Base-by-base conservation (phyloP, 2,797 vertebrate species). In the Gymnocypris eckloni region DNA sequence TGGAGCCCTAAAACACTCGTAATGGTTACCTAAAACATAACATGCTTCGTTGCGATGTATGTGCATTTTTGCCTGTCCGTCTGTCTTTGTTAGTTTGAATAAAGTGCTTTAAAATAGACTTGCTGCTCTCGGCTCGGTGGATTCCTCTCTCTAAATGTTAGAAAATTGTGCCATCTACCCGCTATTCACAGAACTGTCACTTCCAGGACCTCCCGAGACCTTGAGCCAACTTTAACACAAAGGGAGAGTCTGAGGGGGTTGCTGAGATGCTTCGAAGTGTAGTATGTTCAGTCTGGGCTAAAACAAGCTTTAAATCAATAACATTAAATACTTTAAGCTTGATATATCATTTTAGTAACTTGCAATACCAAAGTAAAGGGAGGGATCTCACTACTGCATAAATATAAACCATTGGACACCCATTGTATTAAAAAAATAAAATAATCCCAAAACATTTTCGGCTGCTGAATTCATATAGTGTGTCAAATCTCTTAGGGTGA, bases 111-210 rank as follows among this genome's bases (percentile, higher is more conserved):
- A 95, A 96, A 95, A 96, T 95, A 93, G 93, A 94, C 95, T 95
- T 92, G 93, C 94, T 94, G 95, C 95, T 94, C 93, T 92, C 92
- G 93, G 94, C 95, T 91, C 79, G 83, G 94, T 95, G 94, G 94
- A 89, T 93, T 95, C 92, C 94, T 95, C 95, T 93, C 94, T 96
- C 96, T 96, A 99, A 98, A 98, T 97, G 97, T 99, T 96, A 98
- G 97, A 98, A 98, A 98, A 99, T 96, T 98, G 97, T 98, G 98
- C 98, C 98, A 99, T 98, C 98, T 99, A 99, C 98, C 98, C 96
- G 98, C 96, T 96, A 95, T 94, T 95, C 95, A 94, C 93, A 97
- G 97, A 97, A 99, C 97, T 99, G 98, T 97, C 97, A 97, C 96
- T 96, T 94, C 92, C 93, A 75, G 86, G 96, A 96, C 95, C 97